Conservation (phyloP, 2,888 invertebrate species). For the Agapostemon virescens region DNA sequence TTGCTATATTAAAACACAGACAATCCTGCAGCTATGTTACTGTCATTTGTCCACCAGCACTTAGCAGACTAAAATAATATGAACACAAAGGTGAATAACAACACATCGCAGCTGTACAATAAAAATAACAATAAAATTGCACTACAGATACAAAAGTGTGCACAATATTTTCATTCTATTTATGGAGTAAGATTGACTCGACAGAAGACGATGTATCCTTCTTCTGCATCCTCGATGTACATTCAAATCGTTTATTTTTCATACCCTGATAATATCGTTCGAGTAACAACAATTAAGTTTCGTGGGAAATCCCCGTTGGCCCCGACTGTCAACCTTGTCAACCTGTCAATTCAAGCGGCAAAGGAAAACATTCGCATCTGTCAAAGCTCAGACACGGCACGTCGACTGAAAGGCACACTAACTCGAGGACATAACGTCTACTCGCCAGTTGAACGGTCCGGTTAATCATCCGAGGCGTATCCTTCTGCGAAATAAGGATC, state of each 20-base stretch:
- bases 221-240: constrained; percentile 17
- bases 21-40: neutral
- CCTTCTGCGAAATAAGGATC: constrained; percentile 17
- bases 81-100: neutral
- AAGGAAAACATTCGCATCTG: constrained; percentile 48
- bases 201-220: neutral
- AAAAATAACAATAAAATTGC: constrained; percentile 22
- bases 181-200: constrained; percentile 23
- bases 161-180: constrained; percentile 35
- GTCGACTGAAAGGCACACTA: constrained; percentile 46
- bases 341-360: constrained; percentile 28
- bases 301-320: constrained; percentile 11
- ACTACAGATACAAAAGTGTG: neutral
- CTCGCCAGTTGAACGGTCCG: constrained; percentile 28
- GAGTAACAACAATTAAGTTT: constrained; percentile 14
- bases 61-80: neutral
- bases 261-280: constrained; percentile 21
- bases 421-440: constrained; percentile 48
- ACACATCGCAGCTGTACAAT: neutral
- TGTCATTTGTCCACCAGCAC: neutral
- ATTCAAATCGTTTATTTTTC: constrained; percentile 34
- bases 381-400: constrained; percentile 47
- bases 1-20: neutral
- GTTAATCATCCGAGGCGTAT: constrained; percentile 50
- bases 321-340: constrained; percentile 25